Evolutionary conservation across 2,797 vertebrate species (phyloP).

Genomic region (Leptodactylus fallax): DNA sequence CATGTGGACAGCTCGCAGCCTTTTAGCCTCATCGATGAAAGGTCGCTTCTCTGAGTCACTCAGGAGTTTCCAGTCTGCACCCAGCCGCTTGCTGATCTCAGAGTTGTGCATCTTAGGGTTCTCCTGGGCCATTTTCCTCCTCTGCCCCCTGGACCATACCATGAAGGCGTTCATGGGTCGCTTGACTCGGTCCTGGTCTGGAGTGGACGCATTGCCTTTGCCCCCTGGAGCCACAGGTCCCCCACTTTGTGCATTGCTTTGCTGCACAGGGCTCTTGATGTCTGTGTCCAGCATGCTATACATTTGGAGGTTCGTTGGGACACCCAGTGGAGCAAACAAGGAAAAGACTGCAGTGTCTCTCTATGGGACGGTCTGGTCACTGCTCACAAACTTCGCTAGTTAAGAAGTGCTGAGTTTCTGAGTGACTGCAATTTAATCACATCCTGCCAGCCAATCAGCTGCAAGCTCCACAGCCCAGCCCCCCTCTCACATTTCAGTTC

Average conservation of each 20-base stretch:
- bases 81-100: conserved; percentile 96
- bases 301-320: conserved; percentile 79
- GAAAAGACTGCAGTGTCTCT: neutral
- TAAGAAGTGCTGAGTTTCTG: conserved; percentile 66
- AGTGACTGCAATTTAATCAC: conserved; percentile 90
- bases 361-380: neutral
- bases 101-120: conserved; percentile 99
- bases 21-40: conserved; percentile 98
- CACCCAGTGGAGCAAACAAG: conserved; percentile 70
- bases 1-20: conserved; percentile 97
- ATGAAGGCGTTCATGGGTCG: conserved; percentile 99
- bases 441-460: conserved; percentile 63
- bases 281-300: conserved; percentile 97
- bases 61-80: conserved; percentile 98
- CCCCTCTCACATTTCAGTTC: conserved; percentile 15
- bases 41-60: conserved; percentile 96
- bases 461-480: neutral
- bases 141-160: conserved; percentile 97
- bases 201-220: conserved; percentile 75
- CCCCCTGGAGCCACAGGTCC: conserved; percentile 66
- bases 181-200: conserved; percentile 95
- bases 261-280: conserved; percentile 89
- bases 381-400: conserved; percentile 77
- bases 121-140: conserved; percentile 97
- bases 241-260: conserved; percentile 74